phyloP scores from a whole-genome alignment of 2,113 vertebrate genomes.

The Clarias macrocephalus region DNA sequence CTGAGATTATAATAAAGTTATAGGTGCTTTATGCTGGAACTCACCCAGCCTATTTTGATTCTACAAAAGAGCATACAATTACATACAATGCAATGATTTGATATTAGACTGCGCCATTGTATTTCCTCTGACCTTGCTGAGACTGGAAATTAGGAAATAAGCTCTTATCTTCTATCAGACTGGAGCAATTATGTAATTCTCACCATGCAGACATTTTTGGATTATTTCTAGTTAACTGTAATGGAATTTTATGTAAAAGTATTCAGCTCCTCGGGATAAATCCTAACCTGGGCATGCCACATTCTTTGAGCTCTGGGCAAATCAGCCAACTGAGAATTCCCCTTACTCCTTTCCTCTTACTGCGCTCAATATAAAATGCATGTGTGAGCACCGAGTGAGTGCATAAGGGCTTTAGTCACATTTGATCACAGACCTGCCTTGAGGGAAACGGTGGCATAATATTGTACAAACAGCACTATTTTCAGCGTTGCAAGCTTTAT shows the following conservation, averaged over 20 bases:
- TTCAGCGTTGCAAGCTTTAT: constrained; percentile 36
- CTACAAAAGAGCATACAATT: constrained; percentile 28
- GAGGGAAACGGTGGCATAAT: constrained; percentile 19
- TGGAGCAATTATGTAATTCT: background rate
- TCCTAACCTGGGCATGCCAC: background rate
- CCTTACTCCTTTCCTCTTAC: constrained; percentile 37
- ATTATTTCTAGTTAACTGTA: background rate
- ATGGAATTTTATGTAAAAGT: background rate
- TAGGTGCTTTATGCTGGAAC: constrained; percentile 9
- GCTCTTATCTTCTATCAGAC: background rate
- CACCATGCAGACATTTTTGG: background rate
- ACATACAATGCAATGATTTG: background rate
- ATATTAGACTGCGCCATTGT: background rate
- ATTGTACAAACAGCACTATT: constrained; percentile 44
- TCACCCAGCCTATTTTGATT: constrained; percentile 10
- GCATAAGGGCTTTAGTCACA: constrained; percentile 35
- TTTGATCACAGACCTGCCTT: constrained; percentile 46
- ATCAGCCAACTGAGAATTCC: constrained; percentile 11
- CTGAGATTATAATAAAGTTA: constrained; percentile 22
- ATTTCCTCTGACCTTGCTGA: constrained; percentile 24
- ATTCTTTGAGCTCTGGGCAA: constrained; percentile 7
- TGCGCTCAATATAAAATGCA: constrained; percentile 54
- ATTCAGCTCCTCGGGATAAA: background rate
- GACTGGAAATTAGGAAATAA: constrained; percentile 9
- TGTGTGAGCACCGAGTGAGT: constrained; percentile 45